A percentile compares a stretch with the other conserved stretches of the same genome.
These are phyloP conservation scores for Echeneis naucrates DNA, from an alignment of 2,797 vertebrate genomes.

Conservation along the genomic window DNA sequence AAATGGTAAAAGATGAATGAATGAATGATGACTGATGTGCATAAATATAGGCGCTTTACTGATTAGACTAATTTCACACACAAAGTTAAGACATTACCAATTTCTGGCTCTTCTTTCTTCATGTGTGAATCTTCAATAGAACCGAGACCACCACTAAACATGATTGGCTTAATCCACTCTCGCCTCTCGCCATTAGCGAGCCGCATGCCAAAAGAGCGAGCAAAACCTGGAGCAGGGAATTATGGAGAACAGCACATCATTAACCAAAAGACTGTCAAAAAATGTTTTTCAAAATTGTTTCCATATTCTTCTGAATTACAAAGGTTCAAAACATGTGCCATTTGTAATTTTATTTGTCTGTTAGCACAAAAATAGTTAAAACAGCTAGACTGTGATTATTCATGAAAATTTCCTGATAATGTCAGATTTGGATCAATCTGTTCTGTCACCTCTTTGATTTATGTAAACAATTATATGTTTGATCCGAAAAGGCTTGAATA, in stretches of 20 bases:
- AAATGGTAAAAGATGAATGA: too few relatives aligned
- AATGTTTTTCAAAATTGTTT: background rate
- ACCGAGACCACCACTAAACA: constrained; percentile 95
- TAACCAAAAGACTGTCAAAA: background rate
- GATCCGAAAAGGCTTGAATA: background rate
- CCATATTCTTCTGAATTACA: background rate
- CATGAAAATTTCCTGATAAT: background rate
- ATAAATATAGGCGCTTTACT: constrained; percentile 36
- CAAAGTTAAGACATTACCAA: constrained; percentile 76
- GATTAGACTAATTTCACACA: constrained; percentile 10
- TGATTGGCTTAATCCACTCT: constrained; percentile 96
- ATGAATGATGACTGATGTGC: too few relatives aligned
- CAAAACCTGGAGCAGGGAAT: constrained; percentile 85
- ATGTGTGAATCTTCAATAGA: constrained; percentile 89
- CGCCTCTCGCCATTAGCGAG: constrained; percentile 87
- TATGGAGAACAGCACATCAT: background rate
- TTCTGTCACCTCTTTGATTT: background rate
- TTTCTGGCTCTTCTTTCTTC: constrained; percentile 84
- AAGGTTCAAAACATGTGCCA: background rate
- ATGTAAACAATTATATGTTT: background rate
- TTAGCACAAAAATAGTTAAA: background rate
- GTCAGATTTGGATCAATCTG: background rate
- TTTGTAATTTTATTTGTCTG: background rate
- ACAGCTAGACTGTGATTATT: background rate
- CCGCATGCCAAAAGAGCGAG: constrained; percentile 91